Percentiles rank a stretch among this genome's conserved stretches.
Conservation (phyloP, 2,888 invertebrate species). For the Clistopyga incitator region DNA sequence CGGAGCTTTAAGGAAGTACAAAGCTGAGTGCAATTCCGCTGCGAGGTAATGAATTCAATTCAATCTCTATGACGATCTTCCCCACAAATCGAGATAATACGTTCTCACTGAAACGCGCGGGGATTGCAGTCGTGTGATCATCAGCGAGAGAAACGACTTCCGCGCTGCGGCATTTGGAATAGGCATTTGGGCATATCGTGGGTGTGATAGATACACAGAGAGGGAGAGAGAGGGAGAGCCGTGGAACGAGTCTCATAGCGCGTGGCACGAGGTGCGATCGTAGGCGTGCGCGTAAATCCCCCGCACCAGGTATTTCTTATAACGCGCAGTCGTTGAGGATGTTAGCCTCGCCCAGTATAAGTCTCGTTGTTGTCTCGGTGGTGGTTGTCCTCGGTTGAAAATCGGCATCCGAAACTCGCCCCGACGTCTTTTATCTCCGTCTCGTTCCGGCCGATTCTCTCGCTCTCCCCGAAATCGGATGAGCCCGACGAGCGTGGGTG, state of each 20-base stretch:
- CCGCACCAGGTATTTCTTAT: conserved; percentile 63
- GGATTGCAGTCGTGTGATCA: conserved; percentile 57
- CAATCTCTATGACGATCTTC: conserved; percentile 48
- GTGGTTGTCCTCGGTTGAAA: conserved; percentile 48
- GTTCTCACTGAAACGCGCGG: conserved; percentile 34
- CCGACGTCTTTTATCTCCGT: background rate
- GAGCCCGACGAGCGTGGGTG: conserved; percentile 56
- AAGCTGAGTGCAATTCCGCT: background rate
- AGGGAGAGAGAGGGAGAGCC: conserved; percentile 49
- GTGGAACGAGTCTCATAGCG: conserved; percentile 38
- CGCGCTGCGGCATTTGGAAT: conserved; percentile 63
- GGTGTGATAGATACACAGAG: conserved; percentile 66
- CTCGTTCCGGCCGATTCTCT: conserved; percentile 9
- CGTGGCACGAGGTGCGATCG: conserved; percentile 56
- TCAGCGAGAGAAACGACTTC: conserved; percentile 67
- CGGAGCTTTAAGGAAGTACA: background rate
- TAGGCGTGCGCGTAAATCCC: conserved; percentile 68
- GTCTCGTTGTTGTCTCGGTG: conserved; percentile 37
- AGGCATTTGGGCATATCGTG: conserved; percentile 66
- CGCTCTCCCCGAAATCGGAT: conserved; percentile 53
- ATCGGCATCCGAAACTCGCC: conserved; percentile 39
- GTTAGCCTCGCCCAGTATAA: conserved; percentile 64
- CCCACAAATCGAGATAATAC: conserved; percentile 48
- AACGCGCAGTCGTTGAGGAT: conserved; percentile 57
- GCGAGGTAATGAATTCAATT: conserved; percentile 56